phyloP scores from a whole-genome alignment of 2,888 invertebrate species.

The Stenodera caucasica region DNA sequence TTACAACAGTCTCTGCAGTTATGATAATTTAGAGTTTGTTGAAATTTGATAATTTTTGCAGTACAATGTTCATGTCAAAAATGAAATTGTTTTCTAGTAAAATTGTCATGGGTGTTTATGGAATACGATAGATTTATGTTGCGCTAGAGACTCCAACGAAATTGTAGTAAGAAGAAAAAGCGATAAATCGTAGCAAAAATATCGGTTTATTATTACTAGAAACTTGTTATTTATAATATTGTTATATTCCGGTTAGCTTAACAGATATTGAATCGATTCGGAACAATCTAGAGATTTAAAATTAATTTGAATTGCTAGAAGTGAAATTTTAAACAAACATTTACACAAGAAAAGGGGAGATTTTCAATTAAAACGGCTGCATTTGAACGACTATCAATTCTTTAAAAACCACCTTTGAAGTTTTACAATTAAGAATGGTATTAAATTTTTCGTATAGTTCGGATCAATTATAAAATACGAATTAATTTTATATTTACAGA shows the following conservation, averaged over 20 bases:
- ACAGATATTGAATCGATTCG: neutral
- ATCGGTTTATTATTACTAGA: conserved; percentile 4
- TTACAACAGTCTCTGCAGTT: neutral
- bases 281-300: neutral
- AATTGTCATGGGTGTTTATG: neutral
- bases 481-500: conserved; percentile 2
- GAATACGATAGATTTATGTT: conserved; percentile 1
- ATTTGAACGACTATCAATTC: conserved; percentile 19
- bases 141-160: neutral
- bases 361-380: conserved; percentile 25
- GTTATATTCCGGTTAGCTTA: neutral
- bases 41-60: neutral
- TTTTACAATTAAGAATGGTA: conserved; percentile 22
- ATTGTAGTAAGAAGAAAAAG: neutral
- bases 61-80: neutral
- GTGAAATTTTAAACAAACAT: conserved; percentile 27
- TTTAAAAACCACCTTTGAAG: conserved; percentile 25
- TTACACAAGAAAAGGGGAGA: conserved; percentile 17
- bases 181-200: conserved; percentile 1
- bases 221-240: conserved; percentile 1
- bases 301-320: conserved; percentile 14
- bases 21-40: neutral
- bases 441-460: neutral
- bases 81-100: neutral
- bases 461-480: neutral